Conservation (phyloP, 2,113 vertebrate genomes). For the Ariopsis seemanni region DNA sequence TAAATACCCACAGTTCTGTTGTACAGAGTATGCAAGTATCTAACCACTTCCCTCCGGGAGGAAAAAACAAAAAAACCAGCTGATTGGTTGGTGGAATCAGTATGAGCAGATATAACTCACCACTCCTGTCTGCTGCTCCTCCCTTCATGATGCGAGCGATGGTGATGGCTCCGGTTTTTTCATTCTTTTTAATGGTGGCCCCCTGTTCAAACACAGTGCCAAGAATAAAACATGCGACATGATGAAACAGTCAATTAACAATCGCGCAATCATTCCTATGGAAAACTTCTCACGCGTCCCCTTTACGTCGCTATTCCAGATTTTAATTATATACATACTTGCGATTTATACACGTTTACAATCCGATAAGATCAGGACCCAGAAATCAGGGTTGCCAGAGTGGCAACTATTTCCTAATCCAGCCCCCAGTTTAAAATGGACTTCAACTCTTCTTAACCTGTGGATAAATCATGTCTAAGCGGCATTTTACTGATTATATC, state of each 20-base stretch:
- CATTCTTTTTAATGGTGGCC: conserved; percentile 54
- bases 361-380: neutral
- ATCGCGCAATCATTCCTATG: neutral
- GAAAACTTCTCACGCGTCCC: neutral
- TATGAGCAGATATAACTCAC: conserved; percentile 14
- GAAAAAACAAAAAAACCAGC: neutral
- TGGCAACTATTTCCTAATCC: neutral
- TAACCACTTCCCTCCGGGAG: neutral
- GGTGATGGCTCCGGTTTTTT: conserved; percentile 32
- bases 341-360: neutral
- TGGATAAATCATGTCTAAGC: neutral
- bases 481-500: neutral
- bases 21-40: too few species aligned
- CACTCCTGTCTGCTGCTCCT: conserved; percentile 50
- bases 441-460: neutral
- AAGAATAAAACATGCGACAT: neutral
- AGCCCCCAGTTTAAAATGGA: neutral
- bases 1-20: neutral
- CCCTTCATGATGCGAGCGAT: conserved; percentile 53
- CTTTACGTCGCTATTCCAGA: neutral
- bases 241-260: neutral
- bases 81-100: neutral
- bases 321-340: neutral
- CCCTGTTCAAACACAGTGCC: conserved; percentile 32
- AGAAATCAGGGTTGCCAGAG: neutral